These are phyloP conservation scores for Aix galericulata DNA, from an alignment of 2,113 vertebrate genomes.

Conservation along the genomic window DNA sequence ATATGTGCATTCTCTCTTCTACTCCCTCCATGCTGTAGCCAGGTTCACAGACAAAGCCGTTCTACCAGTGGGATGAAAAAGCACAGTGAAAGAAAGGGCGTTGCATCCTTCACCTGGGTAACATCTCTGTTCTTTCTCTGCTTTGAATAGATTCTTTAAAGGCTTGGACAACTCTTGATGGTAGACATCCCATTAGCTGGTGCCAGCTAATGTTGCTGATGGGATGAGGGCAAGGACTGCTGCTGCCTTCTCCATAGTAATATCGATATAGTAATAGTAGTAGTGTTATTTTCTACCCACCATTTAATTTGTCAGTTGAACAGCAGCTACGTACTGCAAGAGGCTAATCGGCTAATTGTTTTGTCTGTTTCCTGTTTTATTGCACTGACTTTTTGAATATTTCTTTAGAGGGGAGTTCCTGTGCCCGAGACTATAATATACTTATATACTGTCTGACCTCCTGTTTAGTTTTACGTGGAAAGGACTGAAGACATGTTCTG, in stretches of 20 bases:
- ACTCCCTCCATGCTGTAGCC: not conserved
- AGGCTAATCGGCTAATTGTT: not conserved
- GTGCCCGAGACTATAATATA: not conserved
- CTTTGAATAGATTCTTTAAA: slow-evolving; percentile 2
- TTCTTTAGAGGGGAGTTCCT: not conserved
- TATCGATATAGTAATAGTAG: not conserved
- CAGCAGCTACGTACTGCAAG: not conserved
- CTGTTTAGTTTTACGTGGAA: not conserved
- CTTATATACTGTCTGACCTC: not conserved
- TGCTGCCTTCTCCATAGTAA: not conserved
- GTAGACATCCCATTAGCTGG: not conserved
- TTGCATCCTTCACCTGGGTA: not conserved
- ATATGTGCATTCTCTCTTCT: not conserved
- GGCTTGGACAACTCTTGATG: not conserved
- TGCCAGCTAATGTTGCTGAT: not conserved
- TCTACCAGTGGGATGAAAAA: not conserved
- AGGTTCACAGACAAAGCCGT: slow-evolving; percentile 11
- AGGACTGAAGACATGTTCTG: not conserved
- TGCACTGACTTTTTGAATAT: not conserved
- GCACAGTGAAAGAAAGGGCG: not conserved
- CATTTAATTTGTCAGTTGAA: not conserved
- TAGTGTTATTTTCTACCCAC: not conserved
- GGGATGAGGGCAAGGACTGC: not conserved
- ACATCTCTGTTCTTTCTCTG: not conserved
- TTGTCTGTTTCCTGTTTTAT: not conserved